These are phyloP conservation scores for Arenaria interpres DNA, from an alignment of 2,113 vertebrate genomes.

Conservation along the genomic window DNA sequence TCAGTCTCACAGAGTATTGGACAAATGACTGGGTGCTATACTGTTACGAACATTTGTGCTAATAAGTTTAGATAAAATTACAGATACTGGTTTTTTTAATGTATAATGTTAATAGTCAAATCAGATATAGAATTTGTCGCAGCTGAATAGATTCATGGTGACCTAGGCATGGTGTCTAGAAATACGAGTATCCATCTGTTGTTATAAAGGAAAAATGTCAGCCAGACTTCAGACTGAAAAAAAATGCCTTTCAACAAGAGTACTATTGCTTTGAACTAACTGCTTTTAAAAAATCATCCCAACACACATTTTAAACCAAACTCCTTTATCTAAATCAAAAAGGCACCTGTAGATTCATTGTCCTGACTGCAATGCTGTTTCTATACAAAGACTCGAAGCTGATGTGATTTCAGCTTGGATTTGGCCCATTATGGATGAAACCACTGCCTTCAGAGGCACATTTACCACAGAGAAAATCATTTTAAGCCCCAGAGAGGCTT, in stretches of 20 bases:
- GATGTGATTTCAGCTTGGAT: background rate
- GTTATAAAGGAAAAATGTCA: background rate
- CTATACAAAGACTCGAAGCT: background rate
- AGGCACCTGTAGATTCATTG: background rate
- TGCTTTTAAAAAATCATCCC: background rate
- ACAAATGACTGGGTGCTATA: background rate
- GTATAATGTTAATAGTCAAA: background rate
- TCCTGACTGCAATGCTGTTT: background rate
- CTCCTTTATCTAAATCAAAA: background rate
- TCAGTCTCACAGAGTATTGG: background rate
- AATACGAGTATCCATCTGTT: background rate
- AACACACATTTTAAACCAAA: background rate
- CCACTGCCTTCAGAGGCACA: background rate
- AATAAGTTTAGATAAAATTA: background rate
- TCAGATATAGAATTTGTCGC: background rate
- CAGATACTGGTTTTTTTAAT: background rate
- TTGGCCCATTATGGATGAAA: background rate
- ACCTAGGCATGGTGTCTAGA: background rate
- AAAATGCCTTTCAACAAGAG: background rate
- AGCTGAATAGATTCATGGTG: background rate
- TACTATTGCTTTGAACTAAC: background rate
- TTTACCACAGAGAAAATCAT: background rate
- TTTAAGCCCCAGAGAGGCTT: background rate
- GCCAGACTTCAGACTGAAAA: background rate
- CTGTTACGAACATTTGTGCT: background rate